phyloP scores from a whole-genome alignment of 2,797 vertebrate genomes.

The Anguilla pacifica region DNA sequence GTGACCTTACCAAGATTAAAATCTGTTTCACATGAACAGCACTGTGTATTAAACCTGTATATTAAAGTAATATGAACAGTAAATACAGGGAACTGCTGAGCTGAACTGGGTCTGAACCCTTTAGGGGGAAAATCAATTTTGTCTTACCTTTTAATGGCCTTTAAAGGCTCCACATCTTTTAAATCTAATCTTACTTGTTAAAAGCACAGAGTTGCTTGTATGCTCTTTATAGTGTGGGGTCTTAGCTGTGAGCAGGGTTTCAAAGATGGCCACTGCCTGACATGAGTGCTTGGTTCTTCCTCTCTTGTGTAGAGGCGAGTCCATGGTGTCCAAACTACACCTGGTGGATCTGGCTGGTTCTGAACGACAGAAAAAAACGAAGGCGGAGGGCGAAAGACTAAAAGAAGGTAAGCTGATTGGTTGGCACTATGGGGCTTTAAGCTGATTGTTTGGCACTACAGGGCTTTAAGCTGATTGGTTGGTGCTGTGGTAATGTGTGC shows the following conservation, averaged over 20 bases:
- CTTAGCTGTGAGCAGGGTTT: not conserved
- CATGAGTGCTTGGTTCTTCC: conserved; percentile 8
- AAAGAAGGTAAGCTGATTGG: conserved; percentile 82
- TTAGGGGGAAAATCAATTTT: not conserved
- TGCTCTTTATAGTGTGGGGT: not conserved
- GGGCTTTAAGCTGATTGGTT: not conserved
- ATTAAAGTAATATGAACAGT: no score
- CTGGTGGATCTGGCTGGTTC: conserved; percentile 95
- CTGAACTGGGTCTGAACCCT: not conserved
- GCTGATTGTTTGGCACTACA: no score
- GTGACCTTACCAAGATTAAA: no score
- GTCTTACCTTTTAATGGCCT: not conserved
- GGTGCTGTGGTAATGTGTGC: conserved; percentile 64
- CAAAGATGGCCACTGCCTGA: no score
- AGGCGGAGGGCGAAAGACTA: conserved; percentile 91
- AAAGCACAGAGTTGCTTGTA: not conserved
- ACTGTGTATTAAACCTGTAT: no score
- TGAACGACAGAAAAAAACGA: conserved; percentile 96
- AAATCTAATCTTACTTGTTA: no score
- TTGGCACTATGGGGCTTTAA: not conserved
- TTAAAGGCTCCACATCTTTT: not conserved
- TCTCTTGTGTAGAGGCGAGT: conserved; percentile 69
- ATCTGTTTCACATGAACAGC: no score
- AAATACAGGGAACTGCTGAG: not conserved
- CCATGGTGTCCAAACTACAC: conserved; percentile 87